Evolutionary conservation across 2,888 invertebrate species (phyloP).

Genomic region (Drosophila hawaiiensis): DNA sequence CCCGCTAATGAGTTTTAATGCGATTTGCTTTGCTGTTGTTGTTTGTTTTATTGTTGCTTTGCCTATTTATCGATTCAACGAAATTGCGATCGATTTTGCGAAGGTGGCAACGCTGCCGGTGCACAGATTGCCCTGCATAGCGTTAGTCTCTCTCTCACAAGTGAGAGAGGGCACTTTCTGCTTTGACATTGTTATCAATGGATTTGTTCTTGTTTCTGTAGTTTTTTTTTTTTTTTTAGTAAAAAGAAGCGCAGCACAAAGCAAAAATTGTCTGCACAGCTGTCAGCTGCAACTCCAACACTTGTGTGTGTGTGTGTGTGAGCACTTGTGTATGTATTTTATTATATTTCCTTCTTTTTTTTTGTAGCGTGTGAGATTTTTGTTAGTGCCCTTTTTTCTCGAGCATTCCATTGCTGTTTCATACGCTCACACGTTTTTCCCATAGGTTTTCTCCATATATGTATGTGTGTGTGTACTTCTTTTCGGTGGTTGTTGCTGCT

Average conservation of each 20-base stretch:
- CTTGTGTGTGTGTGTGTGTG: constrained; percentile 25
- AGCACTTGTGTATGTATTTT: constrained; percentile 21
- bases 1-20: constrained; percentile 30
- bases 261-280: constrained; percentile 69
- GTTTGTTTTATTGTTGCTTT: constrained; percentile 23
- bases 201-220: constrained; percentile 24
- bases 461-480: constrained; percentile 9
- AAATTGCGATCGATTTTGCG: constrained; percentile 43
- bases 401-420: constrained; percentile 58
- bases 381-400: constrained; percentile 49
- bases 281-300: constrained; percentile 67
- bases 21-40: constrained; percentile 33
- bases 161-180: constrained; percentile 28
- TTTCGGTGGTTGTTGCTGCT: constrained; percentile 73
- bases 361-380: constrained; percentile 49
- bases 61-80: constrained; percentile 52
- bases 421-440: constrained; percentile 64
- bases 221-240: constrained; percentile 28
- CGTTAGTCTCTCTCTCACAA: not conserved
- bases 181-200: constrained; percentile 72
- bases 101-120: constrained; percentile 46
- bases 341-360: constrained; percentile 15
- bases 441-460: constrained; percentile 34
- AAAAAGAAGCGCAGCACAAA: constrained; percentile 59
- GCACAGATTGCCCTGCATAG: constrained; percentile 23